phyloP scores from a whole-genome alignment of 2,113 vertebrate genomes.

The Nannospalax galili region DNA sequence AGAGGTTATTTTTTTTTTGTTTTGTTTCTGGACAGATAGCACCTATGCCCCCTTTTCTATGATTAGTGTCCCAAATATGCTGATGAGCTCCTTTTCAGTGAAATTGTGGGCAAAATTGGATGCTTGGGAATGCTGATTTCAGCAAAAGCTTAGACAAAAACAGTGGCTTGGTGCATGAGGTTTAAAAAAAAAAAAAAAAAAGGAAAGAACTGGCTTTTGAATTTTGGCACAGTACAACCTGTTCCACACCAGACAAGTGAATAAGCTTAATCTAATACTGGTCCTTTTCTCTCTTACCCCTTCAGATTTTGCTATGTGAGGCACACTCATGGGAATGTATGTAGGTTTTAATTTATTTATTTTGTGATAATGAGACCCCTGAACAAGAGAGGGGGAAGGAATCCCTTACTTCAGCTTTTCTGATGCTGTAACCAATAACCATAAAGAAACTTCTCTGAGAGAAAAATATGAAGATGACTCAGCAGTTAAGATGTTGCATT shows the following conservation, averaged over 20 bases:
- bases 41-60: background rate
- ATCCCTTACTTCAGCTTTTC: constrained; percentile 49
- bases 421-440: constrained; percentile 30
- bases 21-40: background rate
- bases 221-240: constrained; percentile 63
- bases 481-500: constrained; percentile 30
- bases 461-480: constrained; percentile 56
- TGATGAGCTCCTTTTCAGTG: constrained; percentile 56
- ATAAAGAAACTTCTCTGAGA: constrained; percentile 51
- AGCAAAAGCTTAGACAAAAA: constrained; percentile 64
- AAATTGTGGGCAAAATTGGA: constrained; percentile 54
- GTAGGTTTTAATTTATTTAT: background rate
- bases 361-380: constrained; percentile 35
- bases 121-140: constrained; percentile 70
- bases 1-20: background rate
- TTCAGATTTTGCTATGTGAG: constrained; percentile 38
- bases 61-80: constrained; percentile 44
- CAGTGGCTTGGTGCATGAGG: constrained; percentile 48
- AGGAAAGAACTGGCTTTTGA: constrained; percentile 55
- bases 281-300: background rate
- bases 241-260: constrained; percentile 67
- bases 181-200: background rate
- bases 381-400: background rate
- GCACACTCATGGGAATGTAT: background rate
- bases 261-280: constrained; percentile 53